Percentiles rank a stretch among this genome's conserved stretches.
phyloP scores from a whole-genome alignment of 2,797 vertebrate genomes.

The Pogoniulus pusillus region DNA sequence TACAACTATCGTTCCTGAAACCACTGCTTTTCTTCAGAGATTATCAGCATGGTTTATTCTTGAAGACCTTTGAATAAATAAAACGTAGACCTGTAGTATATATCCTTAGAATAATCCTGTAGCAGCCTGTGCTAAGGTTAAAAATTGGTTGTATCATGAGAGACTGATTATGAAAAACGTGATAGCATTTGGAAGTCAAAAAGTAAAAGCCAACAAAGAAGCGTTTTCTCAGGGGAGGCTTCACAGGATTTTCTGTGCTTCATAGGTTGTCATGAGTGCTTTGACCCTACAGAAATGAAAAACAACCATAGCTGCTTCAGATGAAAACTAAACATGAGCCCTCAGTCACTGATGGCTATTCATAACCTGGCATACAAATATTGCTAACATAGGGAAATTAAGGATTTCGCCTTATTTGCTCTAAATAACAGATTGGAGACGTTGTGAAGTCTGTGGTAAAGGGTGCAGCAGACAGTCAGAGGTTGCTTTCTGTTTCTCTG shows the following conservation, averaged over 20 bases:
- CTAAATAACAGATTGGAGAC: neutral
- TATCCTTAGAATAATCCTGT: neutral
- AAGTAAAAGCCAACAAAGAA: neutral
- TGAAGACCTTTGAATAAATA: conserved; percentile 2
- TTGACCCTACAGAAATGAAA: neutral
- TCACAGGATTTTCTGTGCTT: neutral
- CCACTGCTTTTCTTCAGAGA: neutral
- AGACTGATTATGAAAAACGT: neutral
- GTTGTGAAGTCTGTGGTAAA: neutral
- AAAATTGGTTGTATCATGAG: neutral
- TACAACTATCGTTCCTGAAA: neutral
- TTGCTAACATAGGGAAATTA: neutral
- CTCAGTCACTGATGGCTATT: neutral
- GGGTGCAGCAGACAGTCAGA: neutral
- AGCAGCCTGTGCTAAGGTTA: neutral
- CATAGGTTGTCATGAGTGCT: neutral
- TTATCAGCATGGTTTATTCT: neutral
- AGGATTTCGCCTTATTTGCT: neutral
- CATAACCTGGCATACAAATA: neutral
- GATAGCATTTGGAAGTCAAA: neutral
- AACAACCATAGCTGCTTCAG: neutral
- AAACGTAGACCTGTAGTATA: neutral
- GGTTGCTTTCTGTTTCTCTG: neutral
- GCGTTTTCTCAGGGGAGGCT: neutral
- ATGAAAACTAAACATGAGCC: neutral